Conservation (phyloP, 1,140 invertebrate species). For the Oryctes rhinoceros region DNA sequence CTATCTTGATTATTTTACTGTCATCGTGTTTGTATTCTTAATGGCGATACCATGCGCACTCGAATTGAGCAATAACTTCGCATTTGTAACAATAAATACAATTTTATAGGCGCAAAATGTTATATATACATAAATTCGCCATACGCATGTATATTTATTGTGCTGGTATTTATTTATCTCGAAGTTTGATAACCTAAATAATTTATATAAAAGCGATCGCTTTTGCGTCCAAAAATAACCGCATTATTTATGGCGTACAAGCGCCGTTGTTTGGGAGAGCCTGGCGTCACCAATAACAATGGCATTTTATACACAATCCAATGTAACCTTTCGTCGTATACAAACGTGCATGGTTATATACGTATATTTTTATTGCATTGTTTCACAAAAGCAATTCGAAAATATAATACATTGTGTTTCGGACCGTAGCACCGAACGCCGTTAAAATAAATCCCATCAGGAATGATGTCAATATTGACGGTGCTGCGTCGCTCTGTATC, state of each 20-base stretch:
- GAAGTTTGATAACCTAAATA: constrained; percentile 15
- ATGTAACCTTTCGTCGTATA: background rate
- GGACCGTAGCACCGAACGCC: background rate
- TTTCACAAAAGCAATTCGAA: background rate
- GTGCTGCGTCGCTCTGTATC: background rate
- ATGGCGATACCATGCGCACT: no score
- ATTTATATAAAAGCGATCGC: constrained; percentile 5
- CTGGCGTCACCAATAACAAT: constrained; percentile 14
- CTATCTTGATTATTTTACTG: no score
- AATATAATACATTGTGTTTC: constrained; percentile 7
- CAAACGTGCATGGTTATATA: background rate
- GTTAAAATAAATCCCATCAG: constrained; percentile 14
- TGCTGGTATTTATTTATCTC: constrained; percentile 6
- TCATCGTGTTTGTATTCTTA: no score
- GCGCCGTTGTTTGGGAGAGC: background rate
- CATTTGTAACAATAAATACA: no score
- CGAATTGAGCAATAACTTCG: no score
- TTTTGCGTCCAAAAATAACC: background rate
- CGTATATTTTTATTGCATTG: constrained; percentile 5
- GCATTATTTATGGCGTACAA: background rate
- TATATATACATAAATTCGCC: no score
- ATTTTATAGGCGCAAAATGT: no score
- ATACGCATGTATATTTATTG: background rate
- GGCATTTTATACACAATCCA: background rate
- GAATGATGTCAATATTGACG: background rate